Base-by-base conservation (phyloP, 1,140 invertebrate species). In the Scaptomyza graminum region DNA sequence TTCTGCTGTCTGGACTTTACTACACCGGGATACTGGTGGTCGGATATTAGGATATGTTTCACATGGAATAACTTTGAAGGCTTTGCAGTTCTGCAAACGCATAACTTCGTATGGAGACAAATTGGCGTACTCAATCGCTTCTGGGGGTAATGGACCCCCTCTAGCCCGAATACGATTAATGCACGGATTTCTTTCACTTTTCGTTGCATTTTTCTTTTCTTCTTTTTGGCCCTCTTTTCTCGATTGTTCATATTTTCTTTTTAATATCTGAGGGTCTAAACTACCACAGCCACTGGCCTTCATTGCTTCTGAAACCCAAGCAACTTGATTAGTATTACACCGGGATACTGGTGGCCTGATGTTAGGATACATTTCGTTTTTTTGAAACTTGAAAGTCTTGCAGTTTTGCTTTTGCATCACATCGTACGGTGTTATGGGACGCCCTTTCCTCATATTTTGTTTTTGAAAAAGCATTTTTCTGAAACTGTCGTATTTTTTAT, bases 321-420 rank as follows among this genome's bases (percentile, higher is more conserved):
- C 5, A 2, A 50, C 28, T 13, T 3, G 66, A 6, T 1, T 4
- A 0, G 18, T 15, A 8, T 5, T 11, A 67, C 81, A 84, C 3
- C 25, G 47, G 6, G 65, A 54, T 8, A 85, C 44, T 0, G 81
- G 22, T 0, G 80, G 80, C 8, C 11, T 44, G 4, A 84, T 80
- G 22, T 6, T 74, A 0, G 73, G 76, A 67, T 80, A 84, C 0
- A 55, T 56, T 49, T 84, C 80, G 0, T 6, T 2, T 5, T 28
- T 12, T 13, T 43, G 46, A 8, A 68, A n/a, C 8, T 47, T 13
- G 6, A 13, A 51, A 1, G 43, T 34, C 16, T 76, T 84, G 49
- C 73, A 80, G 43, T 85, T 84, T 5, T 44, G 47, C 49, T 43
- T 49, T 0, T 73, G 81, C 51, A 76, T 69, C 13, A 83, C 47